These are phyloP conservation scores for Trachemys scripta DNA, from an alignment of 2,113 vertebrate genomes.

Conservation along the genomic window DNA sequence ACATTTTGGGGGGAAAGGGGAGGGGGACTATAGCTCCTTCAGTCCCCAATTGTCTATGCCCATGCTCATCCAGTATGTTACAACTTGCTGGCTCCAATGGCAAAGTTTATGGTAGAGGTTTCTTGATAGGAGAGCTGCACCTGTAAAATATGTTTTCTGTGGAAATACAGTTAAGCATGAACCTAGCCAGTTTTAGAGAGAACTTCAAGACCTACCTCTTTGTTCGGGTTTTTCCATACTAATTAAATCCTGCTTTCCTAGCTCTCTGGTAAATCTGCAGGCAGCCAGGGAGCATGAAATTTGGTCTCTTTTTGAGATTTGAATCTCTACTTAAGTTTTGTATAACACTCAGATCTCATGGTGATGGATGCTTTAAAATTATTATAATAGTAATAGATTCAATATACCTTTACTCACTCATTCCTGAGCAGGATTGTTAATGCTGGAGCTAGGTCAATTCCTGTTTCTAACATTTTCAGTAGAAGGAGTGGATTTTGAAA, in stretches of 20 bases:
- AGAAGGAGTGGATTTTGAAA: neutral
- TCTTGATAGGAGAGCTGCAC: neutral
- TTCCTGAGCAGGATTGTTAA: neutral
- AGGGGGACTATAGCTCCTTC: neutral
- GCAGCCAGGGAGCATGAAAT: neutral
- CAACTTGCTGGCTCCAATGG: neutral
- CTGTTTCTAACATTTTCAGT: neutral
- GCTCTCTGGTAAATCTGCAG: neutral
- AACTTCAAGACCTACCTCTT: too few species aligned
- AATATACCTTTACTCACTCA: neutral
- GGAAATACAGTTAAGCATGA: neutral
- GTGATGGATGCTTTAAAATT: neutral
- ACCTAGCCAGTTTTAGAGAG: too few species aligned
- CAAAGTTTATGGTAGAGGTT: neutral
- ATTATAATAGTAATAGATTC: neutral
- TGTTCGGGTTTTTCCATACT: too few species aligned
- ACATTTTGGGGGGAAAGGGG: neutral
- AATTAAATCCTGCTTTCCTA: too few species aligned
- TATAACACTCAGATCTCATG: neutral
- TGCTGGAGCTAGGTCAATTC: neutral
- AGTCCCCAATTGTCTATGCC: neutral
- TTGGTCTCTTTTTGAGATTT: neutral
- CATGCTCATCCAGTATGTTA: neutral
- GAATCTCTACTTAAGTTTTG: neutral
- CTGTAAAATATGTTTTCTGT: neutral